A percentile compares a stretch with the other conserved stretches of the same genome.
Conservation (phyloP, 1,140 invertebrate species). For the Dendroctonus ponderosae region DNA sequence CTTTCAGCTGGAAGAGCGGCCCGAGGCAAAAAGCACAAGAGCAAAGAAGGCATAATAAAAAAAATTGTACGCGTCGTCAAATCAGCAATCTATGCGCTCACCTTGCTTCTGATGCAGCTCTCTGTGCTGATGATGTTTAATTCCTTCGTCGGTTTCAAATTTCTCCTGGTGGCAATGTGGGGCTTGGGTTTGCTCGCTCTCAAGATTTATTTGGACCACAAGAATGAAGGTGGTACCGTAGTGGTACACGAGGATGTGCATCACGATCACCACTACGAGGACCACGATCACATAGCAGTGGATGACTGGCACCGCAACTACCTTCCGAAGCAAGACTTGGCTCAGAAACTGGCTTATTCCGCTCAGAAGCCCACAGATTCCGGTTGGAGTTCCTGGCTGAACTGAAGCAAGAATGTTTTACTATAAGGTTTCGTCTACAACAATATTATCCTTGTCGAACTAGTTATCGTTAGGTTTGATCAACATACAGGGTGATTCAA, state of each 20-base stretch:
- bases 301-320: slow-evolving; percentile 27
- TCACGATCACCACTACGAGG: slow-evolving; percentile 30
- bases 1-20: background rate
- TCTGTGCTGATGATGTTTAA: slow-evolving; percentile 24
- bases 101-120: background rate
- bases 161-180: slow-evolving; percentile 28
- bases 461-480: background rate
- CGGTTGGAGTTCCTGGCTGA: slow-evolving; percentile 16
- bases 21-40: slow-evolving; percentile 12
- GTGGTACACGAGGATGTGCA: slow-evolving; percentile 30
- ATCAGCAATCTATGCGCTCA: slow-evolving; percentile 5
- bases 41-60: slow-evolving; percentile 21
- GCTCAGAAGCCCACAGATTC: slow-evolving; percentile 13
- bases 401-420: slow-evolving; percentile 2
- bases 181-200: slow-evolving; percentile 20
- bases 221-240: slow-evolving; percentile 10
- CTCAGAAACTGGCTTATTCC: slow-evolving; percentile 20
- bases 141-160: slow-evolving; percentile 24
- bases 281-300: slow-evolving; percentile 15
- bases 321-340: slow-evolving; percentile 11
- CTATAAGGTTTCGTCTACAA: background rate
- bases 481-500: too few relatives aligned
- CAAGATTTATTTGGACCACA: slow-evolving; percentile 18
- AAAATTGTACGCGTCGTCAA: slow-evolving; percentile 25
- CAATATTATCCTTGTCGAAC: background rate